These are phyloP conservation scores for Corythucha ciliata DNA, from an alignment of 2,888 invertebrate genomes.

Conservation along the genomic window DNA sequence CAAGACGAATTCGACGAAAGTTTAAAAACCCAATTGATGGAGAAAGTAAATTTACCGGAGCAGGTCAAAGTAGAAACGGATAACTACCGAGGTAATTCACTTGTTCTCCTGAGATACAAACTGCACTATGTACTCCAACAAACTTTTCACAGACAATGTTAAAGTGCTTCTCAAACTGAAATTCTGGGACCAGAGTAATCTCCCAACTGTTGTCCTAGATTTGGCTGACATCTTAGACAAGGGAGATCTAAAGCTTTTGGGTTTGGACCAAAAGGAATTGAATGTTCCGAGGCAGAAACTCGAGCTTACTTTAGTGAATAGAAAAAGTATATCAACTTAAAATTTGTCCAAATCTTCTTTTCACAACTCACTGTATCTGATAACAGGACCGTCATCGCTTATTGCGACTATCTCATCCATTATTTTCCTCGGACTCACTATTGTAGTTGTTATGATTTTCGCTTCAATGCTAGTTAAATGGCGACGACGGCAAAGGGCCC, in stretches of 20 bases:
- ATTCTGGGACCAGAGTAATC: slow-evolving; percentile 9
- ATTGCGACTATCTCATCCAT: slow-evolving; percentile 14
- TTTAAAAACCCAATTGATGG: slow-evolving; percentile 22
- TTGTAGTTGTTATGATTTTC: slow-evolving; percentile 18
- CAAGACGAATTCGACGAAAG: slow-evolving; percentile 21
- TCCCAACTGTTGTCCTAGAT: slow-evolving; percentile 1
- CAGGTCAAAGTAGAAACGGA: slow-evolving; percentile 14
- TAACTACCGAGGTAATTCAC: slow-evolving; percentile 14
- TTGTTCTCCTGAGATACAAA: neutral
- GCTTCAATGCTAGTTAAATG: slow-evolving; percentile 22
- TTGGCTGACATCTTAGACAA: slow-evolving; percentile 15
- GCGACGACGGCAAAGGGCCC: slow-evolving; percentile 19
- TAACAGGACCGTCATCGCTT: no score
- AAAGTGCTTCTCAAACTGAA: slow-evolving; percentile 17
- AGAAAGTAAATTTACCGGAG: slow-evolving; percentile 17
- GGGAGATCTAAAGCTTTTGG: slow-evolving; percentile 18
- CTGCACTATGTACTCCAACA: neutral
- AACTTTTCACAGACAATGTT: slow-evolving; percentile 19
- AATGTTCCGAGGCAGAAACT: slow-evolving; percentile 15
- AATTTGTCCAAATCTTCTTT: no score
- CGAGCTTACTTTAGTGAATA: neutral
- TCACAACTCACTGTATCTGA: no score
- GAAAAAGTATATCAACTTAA: neutral
- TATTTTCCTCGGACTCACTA: slow-evolving; percentile 14
- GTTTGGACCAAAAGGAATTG: slow-evolving; percentile 5